Evolutionary conservation across 2,113 vertebrate species (phyloP), one percentile per base, ranked within the genome.

Genomic region (Mungos mungo): DNA sequence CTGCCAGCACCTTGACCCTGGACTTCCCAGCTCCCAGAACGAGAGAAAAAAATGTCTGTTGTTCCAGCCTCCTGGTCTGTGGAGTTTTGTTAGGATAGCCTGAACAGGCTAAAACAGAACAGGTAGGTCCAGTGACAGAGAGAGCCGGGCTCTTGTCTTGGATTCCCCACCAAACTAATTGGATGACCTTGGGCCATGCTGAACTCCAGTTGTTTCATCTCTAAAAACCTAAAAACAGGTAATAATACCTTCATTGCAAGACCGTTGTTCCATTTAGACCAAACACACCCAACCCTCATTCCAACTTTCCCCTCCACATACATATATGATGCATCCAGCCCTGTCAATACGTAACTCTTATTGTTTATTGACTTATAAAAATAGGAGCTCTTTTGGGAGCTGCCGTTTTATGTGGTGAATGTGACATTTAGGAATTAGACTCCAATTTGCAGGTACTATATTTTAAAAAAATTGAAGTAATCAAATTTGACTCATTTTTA

Each of bases 401-500:
- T 77, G 11, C 33, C 25, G 41, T 27, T 23, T 41, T 63, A 1
- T 33, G 16, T 54, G 65, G 31, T 27, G 23, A 63, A 23, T 77
- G 31, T 80, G 31, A 57, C 50, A 25, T 35, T 83, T 71, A 65
- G 45, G 91, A 79, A 50, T 8, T 31, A 8, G 8, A 41, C 87
- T 65, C 92, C 23, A 68, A 7, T 25, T 47, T 76, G 33, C 45
- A 50, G n/a, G 41, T 29, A 16, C 33, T 88, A 54, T 6, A 47
- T 38, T 90, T 74, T 50, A 52, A 29, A 68, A 65, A 69, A 41
- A 41, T 90, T 38, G n/a, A 87, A 50, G 57, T 60, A 31, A 13
- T 71, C 23, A 11, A 38, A 79, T 90, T 41, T 60, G 50, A 90
- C 8, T 95, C 80, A 35, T 47, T 86, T 90, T 97, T 65, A 38